Evolutionary conservation across 2,113 vertebrate genomes (phyloP), one percentile per base, ranked within the genome.

Genomic region (Merops nubicus): DNA sequence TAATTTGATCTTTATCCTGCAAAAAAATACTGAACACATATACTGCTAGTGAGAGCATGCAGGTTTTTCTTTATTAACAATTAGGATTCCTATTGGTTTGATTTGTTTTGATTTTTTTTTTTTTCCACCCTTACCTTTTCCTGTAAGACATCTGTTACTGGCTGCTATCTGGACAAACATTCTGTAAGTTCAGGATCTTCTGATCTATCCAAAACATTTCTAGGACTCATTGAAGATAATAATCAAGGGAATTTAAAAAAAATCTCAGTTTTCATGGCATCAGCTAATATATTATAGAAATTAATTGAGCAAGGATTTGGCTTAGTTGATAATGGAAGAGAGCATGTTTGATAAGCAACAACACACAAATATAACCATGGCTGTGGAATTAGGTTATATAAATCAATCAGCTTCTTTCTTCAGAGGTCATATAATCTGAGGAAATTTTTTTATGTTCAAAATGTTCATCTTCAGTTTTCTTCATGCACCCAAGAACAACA

Each of bases 401-500:
- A 86, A 83, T 89, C 54, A 67, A 34, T 92, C 72, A 65, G 10
- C 2, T 77, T 90, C 33, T 94, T 93, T 45, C 22, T 80, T 92
- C 47, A 86, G 59, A 78, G 50, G 72, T 86, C 63, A 67, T 63
- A 63, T 91, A 86, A 74, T 74, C 59, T 67, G 33, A 81, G 11
- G 15, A 25, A 23, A 8, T 43, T 43, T 85, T 75, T 96, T 96
- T 85, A 11, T 51, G 19, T 75, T 91, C 57, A 76, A 79, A 94
- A 90, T 85, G 43, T 93, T 88, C 22, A 3, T 74, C 63, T 85
- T 91, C 12, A 34, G 47, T 84, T 90, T 95, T 90, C 51, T 89
- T 90, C n/a, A 56, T 38, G 47, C 11, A 63, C 63, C 72, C 68
- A 93, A 95, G 63, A 92, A 72, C 20, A 96, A 88, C 65, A 89